Evolutionary conservation across 2,113 vertebrate species (phyloP), one percentile per base, ranked within the genome.

Genomic region (Donacobius atricapilla): DNA sequence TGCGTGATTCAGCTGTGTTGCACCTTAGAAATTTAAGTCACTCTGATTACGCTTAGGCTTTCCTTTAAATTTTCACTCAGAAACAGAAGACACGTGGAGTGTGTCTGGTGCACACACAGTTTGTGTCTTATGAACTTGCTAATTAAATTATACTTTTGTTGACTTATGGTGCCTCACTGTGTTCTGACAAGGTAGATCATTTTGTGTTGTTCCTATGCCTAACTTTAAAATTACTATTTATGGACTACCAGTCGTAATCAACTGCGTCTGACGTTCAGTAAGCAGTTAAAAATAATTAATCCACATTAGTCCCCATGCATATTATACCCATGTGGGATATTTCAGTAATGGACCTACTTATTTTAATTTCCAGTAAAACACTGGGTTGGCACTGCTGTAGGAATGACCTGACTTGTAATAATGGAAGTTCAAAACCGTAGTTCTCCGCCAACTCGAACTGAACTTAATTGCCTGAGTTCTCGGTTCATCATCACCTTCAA

Each of bases 81-180:
- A 89, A 82, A 70, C n/a, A 89, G 45, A 78, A 28, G 10, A 22
- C 45, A 33, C 0, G 0, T 28, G 54, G 77, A 77, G 23, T 13
- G 9, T n/a, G 45, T 84, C 53, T 71, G 50, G 17, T 72, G n/a
- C 60, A 53, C 11, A 87, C 63, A 64, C 22, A 90, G 45, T 78
- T 66, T 94, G 33, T 92, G 71, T 57, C 83, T 92, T 89, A 56
- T 84, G 14, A 94, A 70, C 83, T 86, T 89, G 39, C 37, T 93
- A 90, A 94, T 89, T 89, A 91, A 94, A 90, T 95, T 89, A 91
- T 83, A 63, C 53, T 88, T 97, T 61, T 5, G 42, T 75, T 96
- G 87, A 90, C 68, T 94, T 94, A 13, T 37, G 57, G 42, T 27
- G n/a, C 78, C 65, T 96, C 79, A 93, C 42, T 73, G 35, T 93